These are phyloP conservation scores for Zygaena filipendulae DNA, from an alignment of 2,888 invertebrate species.

Conservation along the genomic window DNA sequence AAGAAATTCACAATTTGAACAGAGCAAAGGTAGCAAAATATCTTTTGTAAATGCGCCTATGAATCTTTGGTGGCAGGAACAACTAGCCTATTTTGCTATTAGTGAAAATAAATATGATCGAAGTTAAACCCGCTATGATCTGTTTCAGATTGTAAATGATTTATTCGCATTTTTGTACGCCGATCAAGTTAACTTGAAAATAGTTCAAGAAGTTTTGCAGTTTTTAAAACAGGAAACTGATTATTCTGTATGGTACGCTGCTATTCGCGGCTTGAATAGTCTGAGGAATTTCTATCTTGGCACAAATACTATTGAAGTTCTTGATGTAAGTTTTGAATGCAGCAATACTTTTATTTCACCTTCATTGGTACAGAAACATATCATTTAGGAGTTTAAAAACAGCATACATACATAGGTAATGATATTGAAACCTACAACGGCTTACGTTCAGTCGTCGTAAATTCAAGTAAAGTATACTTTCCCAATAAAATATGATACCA, in stretches of 20 bases:
- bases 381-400: no score
- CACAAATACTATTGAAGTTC: constrained; percentile 24
- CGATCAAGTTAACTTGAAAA: constrained; percentile 64
- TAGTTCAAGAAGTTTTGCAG: constrained; percentile 68
- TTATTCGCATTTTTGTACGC: constrained; percentile 74
- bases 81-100: not conserved
- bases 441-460: no score
- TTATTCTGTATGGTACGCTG: constrained; percentile 81
- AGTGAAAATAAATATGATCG: not conserved
- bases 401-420: no score
- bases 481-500: no score
- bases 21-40: constrained; percentile 76
- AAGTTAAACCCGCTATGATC: not conserved
- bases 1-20: constrained; percentile 72
- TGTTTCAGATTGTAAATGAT: constrained; percentile 76
- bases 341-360: no score
- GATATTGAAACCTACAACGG: no score
- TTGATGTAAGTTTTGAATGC: constrained; percentile 46
- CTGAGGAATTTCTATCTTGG: constrained; percentile 36
- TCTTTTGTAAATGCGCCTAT: no score
- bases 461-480: no score
- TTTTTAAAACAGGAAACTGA: constrained; percentile 75
- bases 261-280: constrained; percentile 59
- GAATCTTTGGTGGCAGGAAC: not conserved
- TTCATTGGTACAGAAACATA: no score